Conservation (phyloP, 2,113 vertebrate species). For the Tamias sibiricus region DNA sequence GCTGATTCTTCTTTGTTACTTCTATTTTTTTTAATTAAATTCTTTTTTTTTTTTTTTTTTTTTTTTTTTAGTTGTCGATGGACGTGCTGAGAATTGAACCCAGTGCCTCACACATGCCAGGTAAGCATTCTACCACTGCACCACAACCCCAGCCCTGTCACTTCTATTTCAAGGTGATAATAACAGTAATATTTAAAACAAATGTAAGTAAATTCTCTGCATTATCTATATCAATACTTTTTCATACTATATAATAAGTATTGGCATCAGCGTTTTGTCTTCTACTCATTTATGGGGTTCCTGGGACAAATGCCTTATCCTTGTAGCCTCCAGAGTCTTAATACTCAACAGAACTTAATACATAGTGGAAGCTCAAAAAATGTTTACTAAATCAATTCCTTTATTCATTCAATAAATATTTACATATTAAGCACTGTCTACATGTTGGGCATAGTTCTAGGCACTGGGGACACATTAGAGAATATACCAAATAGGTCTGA, state of each 20-base stretch:
- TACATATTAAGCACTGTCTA: neutral
- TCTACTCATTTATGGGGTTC: neutral
- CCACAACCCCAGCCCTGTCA: neutral
- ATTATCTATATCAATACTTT: neutral
- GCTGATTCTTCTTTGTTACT: conserved; percentile 5
- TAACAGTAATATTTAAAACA: neutral
- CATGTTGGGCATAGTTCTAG: neutral
- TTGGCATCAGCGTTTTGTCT: neutral
- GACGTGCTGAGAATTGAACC: no score
- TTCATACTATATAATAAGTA: neutral
- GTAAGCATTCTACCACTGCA: no score
- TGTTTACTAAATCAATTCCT: neutral
- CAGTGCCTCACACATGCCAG: no score
- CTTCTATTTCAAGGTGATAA: neutral
- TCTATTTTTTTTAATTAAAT: neutral
- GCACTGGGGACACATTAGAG: neutral
- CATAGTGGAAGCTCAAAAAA: neutral
- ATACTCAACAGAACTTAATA: neutral
- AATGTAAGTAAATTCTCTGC: neutral
- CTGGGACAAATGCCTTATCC: neutral
- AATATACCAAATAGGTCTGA: conserved; percentile 9
- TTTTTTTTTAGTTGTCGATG: no score
- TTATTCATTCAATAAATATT: conserved; percentile 1
- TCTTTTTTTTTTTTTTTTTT: no score
- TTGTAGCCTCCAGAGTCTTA: neutral